These are phyloP conservation scores for Ormyrus thymus DNA, from an alignment of 2,888 invertebrate genomes.

Conservation along the genomic window DNA sequence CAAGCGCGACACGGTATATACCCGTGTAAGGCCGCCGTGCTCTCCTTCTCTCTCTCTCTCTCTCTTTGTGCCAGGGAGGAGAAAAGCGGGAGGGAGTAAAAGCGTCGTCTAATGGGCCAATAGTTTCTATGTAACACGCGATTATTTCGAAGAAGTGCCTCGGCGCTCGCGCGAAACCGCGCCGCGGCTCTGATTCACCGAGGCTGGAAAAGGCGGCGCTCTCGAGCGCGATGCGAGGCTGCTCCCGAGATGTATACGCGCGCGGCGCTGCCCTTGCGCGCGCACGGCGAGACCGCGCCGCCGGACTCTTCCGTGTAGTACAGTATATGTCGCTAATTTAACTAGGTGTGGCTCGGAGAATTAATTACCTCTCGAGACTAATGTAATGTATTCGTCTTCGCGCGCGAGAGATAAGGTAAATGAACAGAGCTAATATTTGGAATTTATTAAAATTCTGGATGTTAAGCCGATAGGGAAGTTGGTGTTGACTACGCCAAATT, in stretches of 20 bases:
- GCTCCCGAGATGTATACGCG: neutral
- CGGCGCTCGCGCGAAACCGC: conserved; percentile 8
- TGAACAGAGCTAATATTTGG: no score
- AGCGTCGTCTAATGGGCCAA: conserved; percentile 39
- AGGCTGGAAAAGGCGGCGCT: neutral
- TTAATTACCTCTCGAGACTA: no score
- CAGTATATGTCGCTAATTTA: no score
- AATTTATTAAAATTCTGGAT: no score
- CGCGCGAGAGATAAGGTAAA: no score
- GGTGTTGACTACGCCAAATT: no score
- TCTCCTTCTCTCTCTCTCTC: conserved; percentile 1
- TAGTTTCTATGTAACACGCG: conserved; percentile 46
- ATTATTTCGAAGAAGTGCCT: conserved; percentile 46
- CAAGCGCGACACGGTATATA: neutral
- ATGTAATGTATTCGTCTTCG: no score
- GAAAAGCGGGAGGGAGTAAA: conserved; percentile 3
- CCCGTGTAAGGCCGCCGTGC: neutral
- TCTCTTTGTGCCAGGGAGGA: conserved; percentile 6
- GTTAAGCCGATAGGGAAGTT: no score
- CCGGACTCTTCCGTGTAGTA: conserved; percentile 5
- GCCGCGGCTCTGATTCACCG: conserved; percentile 27
- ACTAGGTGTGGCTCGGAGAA: no score
- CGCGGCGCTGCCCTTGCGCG: neutral
- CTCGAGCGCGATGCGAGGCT: neutral
- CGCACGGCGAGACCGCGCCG: no score